A percentile compares a stretch with the other conserved stretches of the same genome.
These are phyloP conservation scores for Semaprochilodus insignis DNA, from an alignment of 2,797 vertebrate genomes.

Conservation along the genomic window DNA sequence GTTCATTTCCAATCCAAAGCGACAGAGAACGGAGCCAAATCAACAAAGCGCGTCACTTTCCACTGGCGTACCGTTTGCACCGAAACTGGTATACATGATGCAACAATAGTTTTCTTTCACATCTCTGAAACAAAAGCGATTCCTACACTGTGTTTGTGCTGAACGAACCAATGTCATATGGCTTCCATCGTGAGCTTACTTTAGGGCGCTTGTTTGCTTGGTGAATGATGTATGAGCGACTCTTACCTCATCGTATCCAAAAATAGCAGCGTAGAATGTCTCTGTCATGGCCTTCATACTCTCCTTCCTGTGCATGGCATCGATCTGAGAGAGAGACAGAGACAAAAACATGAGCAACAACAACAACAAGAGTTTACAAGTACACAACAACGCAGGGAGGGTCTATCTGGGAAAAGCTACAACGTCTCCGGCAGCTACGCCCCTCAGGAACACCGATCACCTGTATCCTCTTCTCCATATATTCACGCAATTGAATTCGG, in stretches of 20 bases:
- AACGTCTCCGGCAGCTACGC: too few species aligned
- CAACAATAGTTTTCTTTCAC: neutral
- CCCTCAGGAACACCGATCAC: too few species aligned
- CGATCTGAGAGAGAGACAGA: slow-evolving; percentile 79
- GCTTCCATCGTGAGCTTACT: neutral
- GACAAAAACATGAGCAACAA: too few species aligned
- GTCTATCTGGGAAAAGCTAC: too few species aligned
- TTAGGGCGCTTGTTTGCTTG: neutral
- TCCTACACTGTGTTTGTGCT: neutral
- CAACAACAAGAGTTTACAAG: too few species aligned
- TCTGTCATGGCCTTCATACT: slow-evolving; percentile 88
- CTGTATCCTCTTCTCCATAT: too few species aligned
- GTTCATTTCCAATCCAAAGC: neutral
- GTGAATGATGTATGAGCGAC: neutral
- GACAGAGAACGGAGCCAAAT: neutral
- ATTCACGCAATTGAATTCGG: too few species aligned
- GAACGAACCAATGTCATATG: neutral
- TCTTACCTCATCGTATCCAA: slow-evolving; percentile 97
- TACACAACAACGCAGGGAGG: too few species aligned
- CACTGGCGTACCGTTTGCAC: neutral
- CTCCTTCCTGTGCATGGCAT: slow-evolving; percentile 86
- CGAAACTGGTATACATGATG: neutral
- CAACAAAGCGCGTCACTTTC: neutral
- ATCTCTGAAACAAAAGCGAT: neutral
- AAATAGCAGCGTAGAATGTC: slow-evolving; percentile 93